phyloP scores from a whole-genome alignment of 2,888 invertebrate genomes.

The Laothoe populi region DNA sequence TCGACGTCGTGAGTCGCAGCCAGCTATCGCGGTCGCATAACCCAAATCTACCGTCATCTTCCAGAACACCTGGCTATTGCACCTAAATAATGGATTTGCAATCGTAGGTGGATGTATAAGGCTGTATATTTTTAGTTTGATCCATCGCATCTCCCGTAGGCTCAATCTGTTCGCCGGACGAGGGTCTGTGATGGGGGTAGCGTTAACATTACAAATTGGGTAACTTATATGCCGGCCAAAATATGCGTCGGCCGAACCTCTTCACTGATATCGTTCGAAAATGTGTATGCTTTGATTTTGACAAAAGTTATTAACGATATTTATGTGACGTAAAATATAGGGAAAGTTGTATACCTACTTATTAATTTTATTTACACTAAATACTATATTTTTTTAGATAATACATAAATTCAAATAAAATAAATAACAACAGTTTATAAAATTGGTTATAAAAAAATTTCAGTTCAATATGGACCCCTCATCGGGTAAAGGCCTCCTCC shows the following conservation, averaged over 20 bases:
- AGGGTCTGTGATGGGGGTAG: constrained; percentile 54
- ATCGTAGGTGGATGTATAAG: constrained; percentile 33
- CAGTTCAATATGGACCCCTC: no score
- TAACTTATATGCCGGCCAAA: constrained; percentile 62
- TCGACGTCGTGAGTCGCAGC: no score
- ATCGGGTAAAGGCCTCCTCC: no score
- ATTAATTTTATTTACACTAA: no score
- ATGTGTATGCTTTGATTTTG: background rate
- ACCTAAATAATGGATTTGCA: background rate
- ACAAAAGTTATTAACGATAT: no score
- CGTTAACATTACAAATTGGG: constrained; percentile 73
- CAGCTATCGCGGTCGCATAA: no score
- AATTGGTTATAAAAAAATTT: no score
- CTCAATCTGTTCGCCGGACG: constrained; percentile 64
- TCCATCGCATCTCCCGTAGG: constrained; percentile 63
- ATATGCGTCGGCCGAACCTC: constrained; percentile 36
- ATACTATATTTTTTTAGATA: no score
- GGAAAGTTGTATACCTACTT: no score
- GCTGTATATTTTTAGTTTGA: constrained; percentile 62
- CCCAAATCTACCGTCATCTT: background rate
- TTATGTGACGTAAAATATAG: no score
- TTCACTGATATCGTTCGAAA: constrained; percentile 20
- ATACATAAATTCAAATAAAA: no score
- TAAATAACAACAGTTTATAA: no score
- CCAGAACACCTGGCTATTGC: background rate